Conservation (phyloP, 2,113 vertebrate genomes). For the Takifugu flavidus region DNA sequence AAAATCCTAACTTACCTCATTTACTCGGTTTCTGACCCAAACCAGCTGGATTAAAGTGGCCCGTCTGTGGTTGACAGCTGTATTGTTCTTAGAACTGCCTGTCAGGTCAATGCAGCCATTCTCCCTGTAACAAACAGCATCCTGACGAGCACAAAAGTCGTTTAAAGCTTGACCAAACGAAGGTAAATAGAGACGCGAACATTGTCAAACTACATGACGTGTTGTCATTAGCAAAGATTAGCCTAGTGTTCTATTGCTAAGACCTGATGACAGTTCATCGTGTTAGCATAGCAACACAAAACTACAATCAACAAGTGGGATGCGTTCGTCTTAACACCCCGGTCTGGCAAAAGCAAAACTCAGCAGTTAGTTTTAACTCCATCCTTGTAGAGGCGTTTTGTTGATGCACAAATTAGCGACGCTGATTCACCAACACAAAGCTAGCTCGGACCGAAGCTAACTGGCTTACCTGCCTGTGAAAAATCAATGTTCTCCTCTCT, state of each 20-base stretch:
- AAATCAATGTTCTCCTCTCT: background rate
- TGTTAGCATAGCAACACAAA: constrained; percentile 20
- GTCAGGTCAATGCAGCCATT: background rate
- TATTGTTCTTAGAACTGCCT: constrained; percentile 14
- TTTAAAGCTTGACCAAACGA: background rate
- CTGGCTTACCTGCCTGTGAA: background rate
- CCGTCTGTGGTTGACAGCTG: constrained; percentile 44
- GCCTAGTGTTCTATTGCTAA: background rate
- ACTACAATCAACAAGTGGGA: constrained; percentile 38
- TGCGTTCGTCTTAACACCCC: background rate
- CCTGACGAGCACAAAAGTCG: background rate
- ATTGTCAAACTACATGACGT: background rate
- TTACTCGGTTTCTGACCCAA: constrained; percentile 1
- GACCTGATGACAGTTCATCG: constrained; percentile 4
- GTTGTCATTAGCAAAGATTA: background rate
- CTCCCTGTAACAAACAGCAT: background rate
- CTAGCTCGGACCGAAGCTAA: constrained; percentile 30
- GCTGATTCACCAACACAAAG: constrained; percentile 12
- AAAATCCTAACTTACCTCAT: too few relatives aligned
- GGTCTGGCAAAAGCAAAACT: background rate
- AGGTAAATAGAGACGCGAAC: background rate
- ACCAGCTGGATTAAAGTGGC: constrained; percentile 35
- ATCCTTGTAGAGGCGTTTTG: background rate
- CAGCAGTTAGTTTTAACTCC: background rate
- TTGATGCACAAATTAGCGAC: constrained; percentile 17